These are phyloP conservation scores for Plecturocebus donacophilus DNA, from an alignment of 2,113 vertebrate genomes.

Conservation along the genomic window DNA sequence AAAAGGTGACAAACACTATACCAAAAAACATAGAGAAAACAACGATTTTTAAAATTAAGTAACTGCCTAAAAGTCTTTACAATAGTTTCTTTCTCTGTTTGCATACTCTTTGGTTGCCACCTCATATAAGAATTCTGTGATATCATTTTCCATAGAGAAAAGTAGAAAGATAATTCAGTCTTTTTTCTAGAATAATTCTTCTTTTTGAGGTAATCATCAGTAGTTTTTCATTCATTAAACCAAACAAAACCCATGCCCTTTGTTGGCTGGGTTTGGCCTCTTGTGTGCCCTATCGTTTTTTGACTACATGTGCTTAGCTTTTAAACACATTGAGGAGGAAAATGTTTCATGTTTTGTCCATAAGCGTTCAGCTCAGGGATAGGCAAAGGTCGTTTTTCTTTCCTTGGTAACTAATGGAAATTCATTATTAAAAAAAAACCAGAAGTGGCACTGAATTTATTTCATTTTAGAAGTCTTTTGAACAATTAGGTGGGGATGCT, in stretches of 20 bases:
- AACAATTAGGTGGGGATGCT: constrained; percentile 2
- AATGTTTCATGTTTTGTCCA: background rate
- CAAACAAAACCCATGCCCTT: background rate
- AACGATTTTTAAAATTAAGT: background rate
- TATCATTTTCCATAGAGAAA: background rate
- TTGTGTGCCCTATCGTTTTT: background rate
- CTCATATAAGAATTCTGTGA: background rate
- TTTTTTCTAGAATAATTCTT: background rate
- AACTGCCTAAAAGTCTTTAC: background rate
- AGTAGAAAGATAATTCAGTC: background rate
- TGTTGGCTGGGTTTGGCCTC: background rate
- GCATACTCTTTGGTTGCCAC: background rate
- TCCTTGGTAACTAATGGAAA: background rate
- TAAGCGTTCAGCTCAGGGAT: background rate
- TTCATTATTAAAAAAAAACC: background rate
- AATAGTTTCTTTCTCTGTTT: background rate
- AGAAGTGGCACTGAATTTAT: background rate
- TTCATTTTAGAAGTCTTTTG: background rate
- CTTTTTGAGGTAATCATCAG: background rate
- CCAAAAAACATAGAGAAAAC: background rate
- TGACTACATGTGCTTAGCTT: constrained; percentile 22
- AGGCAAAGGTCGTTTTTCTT: background rate
- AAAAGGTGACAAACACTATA: background rate
- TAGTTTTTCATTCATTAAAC: background rate
- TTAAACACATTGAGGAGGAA: constrained; percentile 1